These are phyloP conservation scores for Oxytorus armatus DNA, from an alignment of 2,888 invertebrate genomes.

Conservation along the genomic window DNA sequence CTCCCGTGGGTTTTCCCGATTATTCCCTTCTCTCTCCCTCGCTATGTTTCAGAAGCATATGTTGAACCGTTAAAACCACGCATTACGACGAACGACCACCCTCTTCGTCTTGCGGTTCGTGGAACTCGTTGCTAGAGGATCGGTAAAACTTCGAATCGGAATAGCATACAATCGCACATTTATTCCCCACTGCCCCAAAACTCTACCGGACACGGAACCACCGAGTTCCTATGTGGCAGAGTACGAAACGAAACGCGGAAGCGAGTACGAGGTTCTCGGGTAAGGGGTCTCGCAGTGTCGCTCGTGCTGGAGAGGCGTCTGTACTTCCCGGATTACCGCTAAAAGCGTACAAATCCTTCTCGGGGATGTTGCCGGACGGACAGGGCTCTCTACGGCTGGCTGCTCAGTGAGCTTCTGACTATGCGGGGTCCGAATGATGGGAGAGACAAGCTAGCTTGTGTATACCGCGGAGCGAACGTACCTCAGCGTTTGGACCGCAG, in stretches of 20 bases:
- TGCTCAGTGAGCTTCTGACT: slow-evolving; percentile 57
- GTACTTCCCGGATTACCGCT: slow-evolving; percentile 78
- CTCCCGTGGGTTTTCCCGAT: slow-evolving; percentile 27
- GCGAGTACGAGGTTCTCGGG: slow-evolving; percentile 29
- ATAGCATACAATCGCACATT: slow-evolving; percentile 12
- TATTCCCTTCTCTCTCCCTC: not conserved
- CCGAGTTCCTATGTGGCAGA: not conserved
- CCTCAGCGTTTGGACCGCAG: slow-evolving; percentile 1
- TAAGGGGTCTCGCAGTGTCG: slow-evolving; percentile 61
- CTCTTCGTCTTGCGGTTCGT: not conserved
- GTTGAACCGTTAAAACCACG: not conserved
- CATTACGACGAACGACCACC: not conserved
- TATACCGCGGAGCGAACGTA: slow-evolving; percentile 39
- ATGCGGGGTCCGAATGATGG: slow-evolving; percentile 24
- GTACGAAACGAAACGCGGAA: not conserved
- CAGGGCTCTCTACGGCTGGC: slow-evolving; percentile 30
- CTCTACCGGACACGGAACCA: not conserved
- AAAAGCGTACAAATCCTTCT: slow-evolving; percentile 83
- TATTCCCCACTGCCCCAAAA: not conserved
- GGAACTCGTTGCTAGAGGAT: not conserved
- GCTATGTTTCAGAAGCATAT: not conserved
- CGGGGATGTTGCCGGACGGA: slow-evolving; percentile 64
- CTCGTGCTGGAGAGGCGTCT: slow-evolving; percentile 68
- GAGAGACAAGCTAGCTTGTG: not conserved
- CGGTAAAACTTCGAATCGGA: slow-evolving; percentile 12